Percentiles rank a stretch among this genome's conserved stretches.
Evolutionary conservation across 2,113 vertebrate species (phyloP).

Genomic region (Bambusicola thoracicus): DNA sequence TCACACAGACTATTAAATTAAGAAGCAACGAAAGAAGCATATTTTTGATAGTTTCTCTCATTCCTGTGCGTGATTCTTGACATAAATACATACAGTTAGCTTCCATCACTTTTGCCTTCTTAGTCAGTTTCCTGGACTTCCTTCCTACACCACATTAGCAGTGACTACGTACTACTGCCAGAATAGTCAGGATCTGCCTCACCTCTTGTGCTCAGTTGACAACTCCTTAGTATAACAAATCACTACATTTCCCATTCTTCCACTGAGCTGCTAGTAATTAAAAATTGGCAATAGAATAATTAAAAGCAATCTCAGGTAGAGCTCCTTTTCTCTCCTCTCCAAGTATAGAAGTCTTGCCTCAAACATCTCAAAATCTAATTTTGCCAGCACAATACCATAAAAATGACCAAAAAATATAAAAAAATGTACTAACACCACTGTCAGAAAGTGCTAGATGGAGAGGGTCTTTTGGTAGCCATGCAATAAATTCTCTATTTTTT

Average conservation of each 20-base stretch:
- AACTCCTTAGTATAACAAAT: not conserved
- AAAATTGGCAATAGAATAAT: not conserved
- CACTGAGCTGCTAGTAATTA: not conserved
- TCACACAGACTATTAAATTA: not conserved
- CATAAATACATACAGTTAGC: not conserved
- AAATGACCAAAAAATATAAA: not conserved
- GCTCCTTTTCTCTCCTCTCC: not conserved
- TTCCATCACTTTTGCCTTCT: not conserved
- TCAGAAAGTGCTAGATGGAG: not conserved
- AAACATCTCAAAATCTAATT: not conserved
- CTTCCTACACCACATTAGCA: not conserved
- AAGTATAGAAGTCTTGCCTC: not conserved
- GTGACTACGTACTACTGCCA: not conserved
- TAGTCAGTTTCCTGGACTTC: not conserved
- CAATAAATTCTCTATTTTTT: not conserved
- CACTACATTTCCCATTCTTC: not conserved
- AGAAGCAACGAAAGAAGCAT: not conserved
- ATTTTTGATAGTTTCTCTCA: not conserved
- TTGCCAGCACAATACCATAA: not conserved
- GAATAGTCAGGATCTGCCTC: not conserved
- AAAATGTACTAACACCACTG: not conserved
- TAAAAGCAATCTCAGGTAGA: not conserved
- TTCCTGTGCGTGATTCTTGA: not conserved
- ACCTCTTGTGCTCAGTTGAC: not conserved
- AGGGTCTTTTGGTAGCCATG: not conserved